phyloP scores from a whole-genome alignment of 2,888 invertebrate genomes.

The Dryomyza anilis region DNA sequence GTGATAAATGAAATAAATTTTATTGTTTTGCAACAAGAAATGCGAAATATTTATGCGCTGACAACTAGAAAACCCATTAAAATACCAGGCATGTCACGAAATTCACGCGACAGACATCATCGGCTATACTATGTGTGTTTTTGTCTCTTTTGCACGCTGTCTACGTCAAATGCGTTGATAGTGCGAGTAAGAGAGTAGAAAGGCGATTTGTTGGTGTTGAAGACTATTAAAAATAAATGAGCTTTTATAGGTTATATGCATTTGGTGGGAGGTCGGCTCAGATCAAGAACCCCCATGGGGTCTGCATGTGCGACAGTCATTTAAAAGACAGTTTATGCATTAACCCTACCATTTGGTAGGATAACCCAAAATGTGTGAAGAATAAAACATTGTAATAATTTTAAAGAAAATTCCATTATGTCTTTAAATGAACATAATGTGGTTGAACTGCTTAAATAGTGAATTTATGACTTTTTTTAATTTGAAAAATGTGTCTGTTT shows the following conservation, averaged over 20 bases:
- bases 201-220: not conserved
- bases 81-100: conserved; percentile 31
- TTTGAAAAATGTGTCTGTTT: too few species aligned
- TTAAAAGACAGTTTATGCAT: too few species aligned
- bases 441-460: too few species aligned
- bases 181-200: not conserved
- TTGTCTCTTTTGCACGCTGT: too few species aligned
- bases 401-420: too few species aligned
- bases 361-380: too few species aligned
- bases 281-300: too few species aligned
- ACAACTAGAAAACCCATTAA: conserved; percentile 34
- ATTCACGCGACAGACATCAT: conserved; percentile 10
- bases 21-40: conserved; percentile 26
- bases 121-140: too few species aligned
- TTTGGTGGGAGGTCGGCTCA: not conserved
- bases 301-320: not conserved
- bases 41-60: conserved; percentile 33
- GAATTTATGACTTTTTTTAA: too few species aligned
- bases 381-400: too few species aligned
- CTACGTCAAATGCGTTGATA: too few species aligned
- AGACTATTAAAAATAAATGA: not conserved
- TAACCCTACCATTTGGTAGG: not conserved
- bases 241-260: not conserved
- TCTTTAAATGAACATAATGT: too few species aligned
- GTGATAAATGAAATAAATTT: conserved; percentile 31